A percentile compares a stretch with the other conserved stretches of the same genome.
phyloP scores from a whole-genome alignment of 2,888 invertebrate species.

The Dolichopus griseipennis region DNA sequence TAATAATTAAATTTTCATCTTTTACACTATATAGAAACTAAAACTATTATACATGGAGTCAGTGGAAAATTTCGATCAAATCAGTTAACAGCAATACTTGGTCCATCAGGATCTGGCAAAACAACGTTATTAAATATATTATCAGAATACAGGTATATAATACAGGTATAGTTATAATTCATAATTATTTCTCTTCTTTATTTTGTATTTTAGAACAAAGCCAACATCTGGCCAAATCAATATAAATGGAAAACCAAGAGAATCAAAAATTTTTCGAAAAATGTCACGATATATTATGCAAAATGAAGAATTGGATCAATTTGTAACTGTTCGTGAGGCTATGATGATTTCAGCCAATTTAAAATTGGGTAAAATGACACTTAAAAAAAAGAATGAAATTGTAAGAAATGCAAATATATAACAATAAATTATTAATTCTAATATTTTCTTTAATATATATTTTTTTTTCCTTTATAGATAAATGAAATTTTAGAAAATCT shows the following conservation, averaged over 20 bases:
- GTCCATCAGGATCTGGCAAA: conserved; percentile 89
- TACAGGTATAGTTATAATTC: neutral
- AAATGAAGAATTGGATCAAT: conserved; percentile 74
- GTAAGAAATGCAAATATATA: conserved; percentile 47
- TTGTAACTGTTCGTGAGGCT: conserved; percentile 77
- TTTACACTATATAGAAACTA: conserved; percentile 52
- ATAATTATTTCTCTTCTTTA: neutral
- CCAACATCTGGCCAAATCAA: conserved; percentile 64
- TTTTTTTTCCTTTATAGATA: conserved; percentile 52
- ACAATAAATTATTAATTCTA: no score
- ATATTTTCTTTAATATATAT: neutral
- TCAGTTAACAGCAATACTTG: conserved; percentile 82
- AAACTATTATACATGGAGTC: conserved; percentile 69
- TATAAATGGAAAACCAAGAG: conserved; percentile 68
- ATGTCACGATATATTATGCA: conserved; percentile 96
- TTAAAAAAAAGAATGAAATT: conserved; percentile 56
- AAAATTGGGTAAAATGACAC: conserved; percentile 63
- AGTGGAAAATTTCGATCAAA: conserved; percentile 78
- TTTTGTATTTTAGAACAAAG: conserved; percentile 51
- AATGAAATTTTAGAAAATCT: conserved; percentile 76
- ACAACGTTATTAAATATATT: conserved; percentile 81
- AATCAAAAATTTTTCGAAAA: conserved; percentile 71
- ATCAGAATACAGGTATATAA: conserved; percentile 79
- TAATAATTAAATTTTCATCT: neutral
- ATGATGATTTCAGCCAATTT: conserved; percentile 85